phyloP scores from a whole-genome alignment of 1,140 invertebrate genomes.

The Delia radicum region DNA sequence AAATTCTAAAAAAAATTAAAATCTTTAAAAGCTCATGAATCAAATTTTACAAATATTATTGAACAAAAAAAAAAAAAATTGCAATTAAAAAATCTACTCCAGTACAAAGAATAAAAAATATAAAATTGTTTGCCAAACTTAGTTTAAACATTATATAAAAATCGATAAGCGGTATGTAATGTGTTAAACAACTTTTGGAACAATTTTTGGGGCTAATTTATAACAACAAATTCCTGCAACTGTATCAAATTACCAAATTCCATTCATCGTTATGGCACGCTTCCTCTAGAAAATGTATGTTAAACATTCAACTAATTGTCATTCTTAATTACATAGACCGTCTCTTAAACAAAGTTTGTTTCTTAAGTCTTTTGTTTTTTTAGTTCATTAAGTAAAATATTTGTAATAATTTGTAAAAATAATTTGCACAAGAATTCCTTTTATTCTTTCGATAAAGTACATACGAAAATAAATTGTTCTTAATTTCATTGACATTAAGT shows the following conservation, averaged over 20 bases:
- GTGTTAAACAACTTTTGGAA: too few species aligned
- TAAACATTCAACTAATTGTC: not conserved
- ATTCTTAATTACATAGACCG: not conserved
- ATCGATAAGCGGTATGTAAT: too few species aligned
- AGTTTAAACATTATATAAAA: too few species aligned
- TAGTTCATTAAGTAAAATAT: not conserved
- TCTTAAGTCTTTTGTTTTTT: slow-evolving; percentile 1
- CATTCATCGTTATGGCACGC: not conserved
- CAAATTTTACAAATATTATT: too few species aligned
- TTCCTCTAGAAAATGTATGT: not conserved
- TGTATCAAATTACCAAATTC: not conserved
- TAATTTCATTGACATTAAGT: not conserved
- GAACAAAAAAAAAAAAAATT: too few species aligned
- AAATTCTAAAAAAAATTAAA: too few species aligned
- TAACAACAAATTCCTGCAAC: not conserved
- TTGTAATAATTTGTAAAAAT: not conserved
- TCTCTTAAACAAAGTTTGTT: not conserved
- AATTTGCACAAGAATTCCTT: not conserved
- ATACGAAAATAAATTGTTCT: not conserved
- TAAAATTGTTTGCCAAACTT: too few species aligned
- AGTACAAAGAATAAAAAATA: too few species aligned
- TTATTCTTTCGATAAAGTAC: not conserved
- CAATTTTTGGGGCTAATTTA: too few species aligned
- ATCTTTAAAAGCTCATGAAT: too few species aligned
- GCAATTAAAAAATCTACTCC: too few species aligned